Evolutionary conservation across 2,113 vertebrate species (phyloP), one percentile per base, ranked within the genome.

Genomic region (Athene noctua): DNA sequence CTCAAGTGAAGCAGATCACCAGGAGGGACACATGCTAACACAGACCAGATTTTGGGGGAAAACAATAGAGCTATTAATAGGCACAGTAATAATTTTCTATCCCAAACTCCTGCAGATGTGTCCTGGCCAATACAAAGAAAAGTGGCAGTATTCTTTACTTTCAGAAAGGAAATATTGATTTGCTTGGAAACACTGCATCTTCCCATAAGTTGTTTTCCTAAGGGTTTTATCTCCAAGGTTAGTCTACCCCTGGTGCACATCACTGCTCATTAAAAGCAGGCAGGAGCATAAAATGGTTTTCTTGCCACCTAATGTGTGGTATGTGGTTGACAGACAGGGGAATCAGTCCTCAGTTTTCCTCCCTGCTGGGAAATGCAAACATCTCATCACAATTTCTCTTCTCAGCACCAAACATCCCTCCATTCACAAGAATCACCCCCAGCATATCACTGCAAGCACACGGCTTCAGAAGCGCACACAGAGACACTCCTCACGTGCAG

Each of bases 401-500:
- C 46, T 34, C 57, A 38, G 47, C 88, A 49, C 29, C 49, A 49
- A 32, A 55, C 40, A 27, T 11, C 26, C 58, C 54, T 52, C 30
- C 30, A 0, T 6, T 4, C 71, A 7, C 40, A 30, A 47, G 38
- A 44, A 51, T 16, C 47, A 15, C 9, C 30, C 62, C 38, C 55
- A 6, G 15, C 32, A 2, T 2, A 68, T 6, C 46, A 6, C 1
- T 10, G 61, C 38, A 10, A 46, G 61, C 72, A 29, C 36, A 15
- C 0, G 3, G 75, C 51, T 22, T 19, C 2, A 5, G 67, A 30
- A 63, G 10, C 3, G 38, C 25, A 13, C 44, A 42, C 38, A n/a
- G 42, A 81, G 65, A 59, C 34, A 34, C 5, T 3, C 2, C 10
- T n/a, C 7, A 0, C 0, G 4, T 3, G 15, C 25, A 25, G 19